A percentile compares a stretch with the other conserved stretches of the same genome.
phyloP scores from a whole-genome alignment of 2,888 invertebrate species.

The Scelioninae gen. 2 region DNA sequence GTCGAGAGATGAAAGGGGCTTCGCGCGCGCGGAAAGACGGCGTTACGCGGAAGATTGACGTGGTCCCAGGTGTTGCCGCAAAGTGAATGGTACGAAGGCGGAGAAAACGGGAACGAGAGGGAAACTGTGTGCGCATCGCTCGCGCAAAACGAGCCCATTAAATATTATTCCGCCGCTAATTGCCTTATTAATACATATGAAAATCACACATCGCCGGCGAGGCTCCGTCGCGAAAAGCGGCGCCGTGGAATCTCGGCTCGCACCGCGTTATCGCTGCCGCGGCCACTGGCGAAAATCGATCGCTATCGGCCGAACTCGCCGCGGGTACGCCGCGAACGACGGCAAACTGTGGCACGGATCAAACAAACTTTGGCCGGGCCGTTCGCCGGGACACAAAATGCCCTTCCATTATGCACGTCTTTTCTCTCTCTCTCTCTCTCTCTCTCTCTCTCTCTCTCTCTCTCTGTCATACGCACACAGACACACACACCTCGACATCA shows the following conservation, averaged over 20 bases:
- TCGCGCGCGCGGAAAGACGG: not conserved
- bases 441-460: too few species aligned
- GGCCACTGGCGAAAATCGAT: conserved; percentile 29
- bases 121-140: conserved; percentile 29
- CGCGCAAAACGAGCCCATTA: conserved; percentile 58
- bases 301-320: conserved; percentile 4
- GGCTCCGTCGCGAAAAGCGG: conserved; percentile 11
- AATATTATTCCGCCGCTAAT: conserved; percentile 68
- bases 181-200: conserved; percentile 70
- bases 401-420: not conserved
- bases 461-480: too few species aligned
- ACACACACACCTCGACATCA: too few species aligned
- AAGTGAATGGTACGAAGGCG: conserved; percentile 4
- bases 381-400: not conserved
- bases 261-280: conserved; percentile 8
- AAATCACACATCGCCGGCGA: conserved; percentile 54
- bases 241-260: not conserved
- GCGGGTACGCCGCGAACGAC: not conserved
- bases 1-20: conserved; percentile 3
- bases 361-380: not conserved
- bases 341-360: not conserved
- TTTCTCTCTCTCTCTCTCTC: not conserved
- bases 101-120: conserved; percentile 6
- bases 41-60: conserved; percentile 3
- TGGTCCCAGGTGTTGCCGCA: conserved; percentile 25